Conservation (phyloP, 2,113 vertebrate species). For the Bothrops jararaca region DNA sequence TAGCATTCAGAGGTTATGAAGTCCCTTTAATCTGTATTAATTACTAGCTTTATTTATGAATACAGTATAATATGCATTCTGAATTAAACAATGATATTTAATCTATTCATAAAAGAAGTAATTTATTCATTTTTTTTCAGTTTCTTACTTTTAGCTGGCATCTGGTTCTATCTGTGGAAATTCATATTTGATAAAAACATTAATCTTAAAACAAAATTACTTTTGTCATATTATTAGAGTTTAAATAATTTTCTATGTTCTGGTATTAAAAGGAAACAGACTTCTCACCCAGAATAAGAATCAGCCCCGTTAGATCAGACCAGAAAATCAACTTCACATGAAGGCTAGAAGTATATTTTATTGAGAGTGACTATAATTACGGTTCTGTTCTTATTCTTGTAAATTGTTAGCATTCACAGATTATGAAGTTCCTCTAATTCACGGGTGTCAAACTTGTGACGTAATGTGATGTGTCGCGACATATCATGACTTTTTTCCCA, state of each 20-base stretch:
- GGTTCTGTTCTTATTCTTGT: too few relatives aligned
- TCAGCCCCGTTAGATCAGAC: too few relatives aligned
- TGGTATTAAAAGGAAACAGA: constrained; percentile 13
- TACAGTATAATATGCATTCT: not conserved
- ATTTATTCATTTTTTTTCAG: not conserved
- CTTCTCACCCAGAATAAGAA: not conserved
- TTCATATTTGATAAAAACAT: not conserved
- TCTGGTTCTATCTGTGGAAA: not conserved
- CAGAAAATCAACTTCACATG: too few relatives aligned
- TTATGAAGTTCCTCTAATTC: too few relatives aligned
- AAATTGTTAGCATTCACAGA: too few relatives aligned
- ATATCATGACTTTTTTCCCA: too few relatives aligned
- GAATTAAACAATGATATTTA: constrained; percentile 8
- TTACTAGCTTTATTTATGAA: constrained; percentile 17
- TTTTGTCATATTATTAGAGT: not conserved
- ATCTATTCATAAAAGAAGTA: not conserved
- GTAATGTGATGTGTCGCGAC: too few relatives aligned
- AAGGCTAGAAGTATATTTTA: too few relatives aligned
- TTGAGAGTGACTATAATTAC: too few relatives aligned
- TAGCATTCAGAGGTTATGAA: constrained; percentile 21
- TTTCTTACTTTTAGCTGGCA: not conserved
- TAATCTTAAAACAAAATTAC: not conserved
- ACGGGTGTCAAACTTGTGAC: too few relatives aligned
- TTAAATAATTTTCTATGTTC: not conserved
- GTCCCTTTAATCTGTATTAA: constrained; percentile 16